Conservation (phyloP, 2,113 vertebrate genomes). For the Gallinago paraguaiae region DNA sequence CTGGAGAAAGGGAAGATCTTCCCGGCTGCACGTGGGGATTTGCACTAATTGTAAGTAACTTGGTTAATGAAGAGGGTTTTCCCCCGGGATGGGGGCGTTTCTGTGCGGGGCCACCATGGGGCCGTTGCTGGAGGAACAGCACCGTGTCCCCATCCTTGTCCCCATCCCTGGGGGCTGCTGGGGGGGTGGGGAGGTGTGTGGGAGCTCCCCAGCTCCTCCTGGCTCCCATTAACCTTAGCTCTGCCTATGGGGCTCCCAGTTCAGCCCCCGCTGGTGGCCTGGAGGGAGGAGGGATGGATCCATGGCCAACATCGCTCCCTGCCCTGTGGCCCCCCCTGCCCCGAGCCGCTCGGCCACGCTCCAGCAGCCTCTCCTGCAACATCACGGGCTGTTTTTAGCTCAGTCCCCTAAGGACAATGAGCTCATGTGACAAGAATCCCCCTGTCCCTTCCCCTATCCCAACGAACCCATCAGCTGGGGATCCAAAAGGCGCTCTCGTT, state of each 20-base stretch:
- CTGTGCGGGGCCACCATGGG: neutral
- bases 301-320: rapidly evolving
- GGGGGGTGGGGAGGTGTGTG: neutral
- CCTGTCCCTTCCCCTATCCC: neutral
- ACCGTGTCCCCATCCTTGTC: neutral
- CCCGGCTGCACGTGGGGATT: neutral
- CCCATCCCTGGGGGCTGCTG: neutral
- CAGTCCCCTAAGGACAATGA: neutral
- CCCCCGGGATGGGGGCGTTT: neutral
- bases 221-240: neutral
- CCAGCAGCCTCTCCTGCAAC: neutral
- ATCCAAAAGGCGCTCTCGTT: rapidly evolving
- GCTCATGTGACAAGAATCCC: neutral
- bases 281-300: neutral
- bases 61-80: neutral
- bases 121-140: conserved; percentile 15
- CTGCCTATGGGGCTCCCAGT: neutral
- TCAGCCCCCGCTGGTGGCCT: neutral
- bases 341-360: rapidly evolving
- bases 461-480: rapidly evolving
- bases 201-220: neutral
- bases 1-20: neutral
- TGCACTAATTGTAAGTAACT: neutral
- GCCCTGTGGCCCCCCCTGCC: neutral
- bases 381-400: neutral